Evolutionary conservation across 2,113 vertebrate species (phyloP), one percentile per base, ranked within the genome.

Genomic region (Lathamus discolor): DNA sequence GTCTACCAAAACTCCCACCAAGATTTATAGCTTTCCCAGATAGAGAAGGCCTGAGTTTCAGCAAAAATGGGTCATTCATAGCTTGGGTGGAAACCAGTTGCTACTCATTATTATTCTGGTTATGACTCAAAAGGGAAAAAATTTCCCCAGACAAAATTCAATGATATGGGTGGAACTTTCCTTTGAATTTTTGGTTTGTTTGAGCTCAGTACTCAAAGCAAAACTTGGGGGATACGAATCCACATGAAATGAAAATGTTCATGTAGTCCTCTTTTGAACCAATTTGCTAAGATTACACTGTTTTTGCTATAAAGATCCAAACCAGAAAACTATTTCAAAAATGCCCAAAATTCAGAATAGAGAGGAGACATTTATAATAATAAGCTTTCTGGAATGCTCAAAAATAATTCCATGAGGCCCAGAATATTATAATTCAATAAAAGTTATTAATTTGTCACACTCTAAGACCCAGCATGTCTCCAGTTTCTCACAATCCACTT

Each of bases 21-120:
- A 62, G 41, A 92, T 77, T 74, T 81, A 80, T 17, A 62, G 17
- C 18, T 77, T 91, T 94, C 41, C 46, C 49, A 86, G 75, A 83
- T 20, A 91, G 28, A 66, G 33, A 70, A 90, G n/a, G 64, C 11
- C n/a, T 69, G 83, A 76, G 37, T 77, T 84, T 88, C 67, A 74
- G 57, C 63, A 88, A 73, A 94, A 97, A 35, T 0, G 6, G 51
- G 79, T 88, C 75, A 86, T 68, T 90, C 29, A 70, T 80, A 59
- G n/a, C 88, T 91, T 94, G 92, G 61, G 64, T 83, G 61, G 76
- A 92, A 93, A 95, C 51, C 79, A 96, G 85, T 93, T 90, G 85
- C 90, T 97, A 74, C 10, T 97, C 68, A 88, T 93, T 95, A 94
- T 80, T 90, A 80, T 70, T 78, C 33, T 94, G 85, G 64, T 86